These are phyloP conservation scores for Oopsacas minuta DNA, from an alignment of 37 sponge, comb jelly and placozoan species.

Conservation along the genomic window DNA sequence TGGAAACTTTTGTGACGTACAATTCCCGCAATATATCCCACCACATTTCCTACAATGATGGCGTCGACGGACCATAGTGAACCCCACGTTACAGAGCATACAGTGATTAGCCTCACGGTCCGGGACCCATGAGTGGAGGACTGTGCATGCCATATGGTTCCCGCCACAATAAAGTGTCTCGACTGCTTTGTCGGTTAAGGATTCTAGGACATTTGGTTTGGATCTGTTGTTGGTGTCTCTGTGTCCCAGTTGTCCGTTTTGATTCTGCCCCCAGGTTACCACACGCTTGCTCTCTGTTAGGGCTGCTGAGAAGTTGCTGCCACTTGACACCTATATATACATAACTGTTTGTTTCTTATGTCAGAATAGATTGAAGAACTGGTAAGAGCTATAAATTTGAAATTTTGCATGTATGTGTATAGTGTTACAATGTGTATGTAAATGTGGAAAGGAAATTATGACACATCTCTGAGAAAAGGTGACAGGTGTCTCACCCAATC, in stretches of 20 bases:
- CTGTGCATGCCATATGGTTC: constrained; percentile 50
- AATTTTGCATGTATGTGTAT: no score
- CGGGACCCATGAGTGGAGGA: constrained; percentile 67
- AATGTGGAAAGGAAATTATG: no score
- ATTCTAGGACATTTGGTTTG: constrained; percentile 40
- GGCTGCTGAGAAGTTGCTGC: constrained; percentile 48
- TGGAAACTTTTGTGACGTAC: constrained; percentile 57
- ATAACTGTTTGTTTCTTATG: no score
- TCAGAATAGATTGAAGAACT: no score
- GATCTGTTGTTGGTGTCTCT: constrained; percentile 40
- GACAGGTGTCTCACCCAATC: no score
- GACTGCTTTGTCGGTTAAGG: constrained; percentile 48
- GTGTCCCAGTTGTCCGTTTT: constrained; percentile 59
- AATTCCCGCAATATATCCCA: constrained; percentile 60
- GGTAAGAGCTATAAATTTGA: no score
- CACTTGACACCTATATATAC: constrained; percentile 46
- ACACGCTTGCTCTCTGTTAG: constrained; percentile 34
- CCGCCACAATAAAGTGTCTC: constrained; percentile 44
- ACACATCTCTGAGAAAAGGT: no score
- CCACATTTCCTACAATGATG: constrained; percentile 86
- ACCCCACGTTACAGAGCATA: constrained; percentile 64
- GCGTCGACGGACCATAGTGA: constrained; percentile 59
- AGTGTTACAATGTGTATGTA: no score
- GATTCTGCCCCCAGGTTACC: constrained; percentile 59
- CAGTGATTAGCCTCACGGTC: constrained; percentile 70